Evolutionary conservation across 92 coral and sea anemone genomes (phyloP).

Genomic region (Diadumene lineata): DNA sequence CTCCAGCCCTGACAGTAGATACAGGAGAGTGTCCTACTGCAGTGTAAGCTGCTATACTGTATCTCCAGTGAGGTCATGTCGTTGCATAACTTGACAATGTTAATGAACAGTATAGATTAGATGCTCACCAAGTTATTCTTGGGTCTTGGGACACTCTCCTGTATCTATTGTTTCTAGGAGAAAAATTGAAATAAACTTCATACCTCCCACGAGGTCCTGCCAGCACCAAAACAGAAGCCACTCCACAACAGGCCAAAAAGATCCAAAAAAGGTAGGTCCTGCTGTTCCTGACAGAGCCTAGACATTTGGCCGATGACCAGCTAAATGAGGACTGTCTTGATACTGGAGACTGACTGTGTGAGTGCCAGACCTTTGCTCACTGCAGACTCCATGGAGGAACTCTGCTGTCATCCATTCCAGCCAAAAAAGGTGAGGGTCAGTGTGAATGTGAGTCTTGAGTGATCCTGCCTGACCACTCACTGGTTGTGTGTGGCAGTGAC

Average conservation of each 20-base stretch:
- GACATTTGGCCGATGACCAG: slow-evolving; percentile 20
- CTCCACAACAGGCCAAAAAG: slow-evolving; percentile 28
- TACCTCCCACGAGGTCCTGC: slow-evolving; percentile 34
- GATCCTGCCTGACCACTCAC: slow-evolving; percentile 10
- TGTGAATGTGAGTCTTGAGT: slow-evolving; percentile 8
- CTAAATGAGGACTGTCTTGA: slow-evolving; percentile 10
- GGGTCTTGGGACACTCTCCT: slow-evolving; percentile 23
- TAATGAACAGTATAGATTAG: neutral
- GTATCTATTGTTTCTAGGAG: slow-evolving; percentile 5
- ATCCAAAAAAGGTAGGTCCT: slow-evolving; percentile 11
- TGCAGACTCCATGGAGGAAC: slow-evolving; percentile 28
- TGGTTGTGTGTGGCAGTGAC: slow-evolving; percentile 31
- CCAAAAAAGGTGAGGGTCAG: slow-evolving; percentile 17
- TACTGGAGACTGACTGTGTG: slow-evolving; percentile 26
- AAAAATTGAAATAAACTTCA: slow-evolving; percentile 18
- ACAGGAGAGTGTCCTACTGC: slow-evolving; percentile 25
- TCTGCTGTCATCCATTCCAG: slow-evolving; percentile 18
- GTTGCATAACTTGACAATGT: neutral
- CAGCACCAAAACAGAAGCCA: slow-evolving; percentile 32
- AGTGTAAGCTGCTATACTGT: neutral
- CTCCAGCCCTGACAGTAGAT: slow-evolving; percentile 30
- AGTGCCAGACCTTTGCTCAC: slow-evolving; percentile 13
- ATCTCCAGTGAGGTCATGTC: neutral
- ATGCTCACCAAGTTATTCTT: slow-evolving; percentile 5
- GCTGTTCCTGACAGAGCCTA: slow-evolving; percentile 22